Base-by-base conservation (phyloP, 2,888 invertebrate species). In the Graphium colonna region DNA sequence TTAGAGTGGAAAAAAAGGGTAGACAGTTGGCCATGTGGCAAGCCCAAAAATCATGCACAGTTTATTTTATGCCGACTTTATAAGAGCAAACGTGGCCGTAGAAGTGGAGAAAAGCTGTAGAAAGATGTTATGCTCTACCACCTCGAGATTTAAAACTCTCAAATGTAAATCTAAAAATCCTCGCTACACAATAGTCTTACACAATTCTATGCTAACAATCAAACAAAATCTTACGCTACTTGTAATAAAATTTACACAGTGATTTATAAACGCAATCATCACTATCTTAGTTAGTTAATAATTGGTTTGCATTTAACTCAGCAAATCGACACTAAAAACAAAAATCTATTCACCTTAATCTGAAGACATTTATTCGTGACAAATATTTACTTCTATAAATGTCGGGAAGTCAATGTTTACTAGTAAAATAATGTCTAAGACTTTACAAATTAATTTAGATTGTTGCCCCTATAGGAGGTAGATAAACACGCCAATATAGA, bases 381-480 rank as follows among this genome's bases (percentile, higher is more conserved):
- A 82, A 85, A 81, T 82, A 79, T 83, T 85, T 81, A 69, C 78
- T 63, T 63, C 73, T 71, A 77, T 77, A 81, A 82, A 80, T 71
- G 69, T 58, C 58, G 57, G 67, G 63, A 62, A 63, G 64, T 63
- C 65, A 63, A 69, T 83, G 77, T 86, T 82, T 77, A 69, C 79
- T 66, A 60, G 68, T 71, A 79, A 75, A 84, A 85, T 82, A 83
- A 81, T 79, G 75, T 77, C 74, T 82, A 79, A 86, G 79, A 68
- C 78, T 81, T 66, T 61, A 75, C 75, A 83, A 83, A 85, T 83
- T 85, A 79, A 84, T 85, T 82, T 77, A 78, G 73, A 76, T 71
- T 73, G 69, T 71, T 69, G 66, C 68, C 69, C 68, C 70, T 71
- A 80, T 77, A 74, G 71, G 69, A 26, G 60, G 65, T 62, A 74